Evolutionary conservation across 2,888 invertebrate species (phyloP).

Genomic region (Anthophora plumipes): DNA sequence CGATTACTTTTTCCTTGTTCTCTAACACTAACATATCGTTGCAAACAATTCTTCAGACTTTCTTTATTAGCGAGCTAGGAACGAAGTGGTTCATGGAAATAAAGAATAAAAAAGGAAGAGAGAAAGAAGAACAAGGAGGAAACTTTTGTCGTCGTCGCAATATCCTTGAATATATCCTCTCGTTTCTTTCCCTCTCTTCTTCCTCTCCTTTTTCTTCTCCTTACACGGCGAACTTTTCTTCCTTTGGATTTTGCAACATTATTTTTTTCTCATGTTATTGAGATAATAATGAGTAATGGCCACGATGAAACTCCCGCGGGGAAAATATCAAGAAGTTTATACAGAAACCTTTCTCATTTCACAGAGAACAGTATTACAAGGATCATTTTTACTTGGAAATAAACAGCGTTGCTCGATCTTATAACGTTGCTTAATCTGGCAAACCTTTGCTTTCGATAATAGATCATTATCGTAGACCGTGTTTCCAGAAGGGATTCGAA

Average conservation of each 20-base stretch:
- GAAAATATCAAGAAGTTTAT: slow-evolving; percentile 46
- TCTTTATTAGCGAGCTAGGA: slow-evolving; percentile 22
- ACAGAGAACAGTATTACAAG: not conserved
- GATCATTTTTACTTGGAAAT: slow-evolving; percentile 38
- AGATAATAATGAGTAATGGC: slow-evolving; percentile 54
- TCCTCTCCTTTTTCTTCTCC: not conserved
- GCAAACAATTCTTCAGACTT: slow-evolving; percentile 8
- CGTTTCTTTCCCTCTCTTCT: not conserved
- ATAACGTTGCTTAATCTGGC: slow-evolving; percentile 43
- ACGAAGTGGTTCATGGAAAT: not conserved
- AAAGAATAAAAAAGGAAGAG: not conserved
- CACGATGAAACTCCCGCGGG: slow-evolving; percentile 19
- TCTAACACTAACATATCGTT: not conserved
- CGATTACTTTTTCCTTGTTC: too few species aligned
- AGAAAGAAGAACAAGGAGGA: not conserved
- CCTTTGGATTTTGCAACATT: slow-evolving; percentile 16
- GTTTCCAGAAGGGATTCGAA: slow-evolving; percentile 12
- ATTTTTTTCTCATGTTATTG: slow-evolving; percentile 13
- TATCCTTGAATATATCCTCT: slow-evolving; percentile 29
- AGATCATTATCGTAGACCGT: not conserved
- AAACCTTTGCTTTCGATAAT: slow-evolving; percentile 30
- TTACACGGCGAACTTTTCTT: not conserved
- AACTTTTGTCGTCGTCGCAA: slow-evolving; percentile 21
- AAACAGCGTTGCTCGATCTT: slow-evolving; percentile 26
- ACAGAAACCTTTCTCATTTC: not conserved